Evolutionary conservation across 2,888 invertebrate genomes (phyloP), one percentile per base, ranked within the genome.

Genomic region (Subacronicta megacephala): DNA sequence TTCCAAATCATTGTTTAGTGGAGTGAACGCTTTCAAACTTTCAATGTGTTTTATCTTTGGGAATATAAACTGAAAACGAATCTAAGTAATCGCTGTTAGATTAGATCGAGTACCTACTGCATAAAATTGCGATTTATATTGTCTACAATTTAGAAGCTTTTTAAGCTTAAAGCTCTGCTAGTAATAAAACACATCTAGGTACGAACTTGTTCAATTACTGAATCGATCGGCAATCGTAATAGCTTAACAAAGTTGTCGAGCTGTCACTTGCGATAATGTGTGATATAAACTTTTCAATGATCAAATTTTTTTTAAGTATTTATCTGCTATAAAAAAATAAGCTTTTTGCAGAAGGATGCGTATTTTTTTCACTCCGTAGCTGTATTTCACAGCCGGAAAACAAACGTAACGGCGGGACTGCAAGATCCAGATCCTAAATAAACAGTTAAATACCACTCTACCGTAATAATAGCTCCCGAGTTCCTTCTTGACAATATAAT

Each of bases 401-500:
- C 37, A 50, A 72, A 40, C 38, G 9, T 33, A 17, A 41, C 38
- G 29, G 29, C 47, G 60, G 50, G 49, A 35, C 49, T 31, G 29
- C 31, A 36, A 57, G 44, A 38, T 60, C 43, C 43, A 26, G 51
- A 62, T 62, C 56, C 57, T 58, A 60, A 67, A 64, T 56, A 67
- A 72, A 72, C 69, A 58, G 60, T 72, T 62, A 72, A 72, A 49
- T 79, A 82, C 83, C 71, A 72, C 55, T 75, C 62, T 65, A 73
- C 74, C 66, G 77, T 84, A 87, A 86, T 88, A 81, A 83, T 75
- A 77, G 81, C 67, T 55, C 69, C 79, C 61, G 57, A 75, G 65
- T 77, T 81, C 77, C 76, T 83, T 83, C 84, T 75, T 83, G 87
- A 88, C 87, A 89, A 79, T 86, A 81, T 88, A 89, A 88, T 89